Evolutionary conservation across 1,140 invertebrate genomes (phyloP), one percentile per base, ranked within the genome.

Genomic region (Drosophila orena): DNA sequence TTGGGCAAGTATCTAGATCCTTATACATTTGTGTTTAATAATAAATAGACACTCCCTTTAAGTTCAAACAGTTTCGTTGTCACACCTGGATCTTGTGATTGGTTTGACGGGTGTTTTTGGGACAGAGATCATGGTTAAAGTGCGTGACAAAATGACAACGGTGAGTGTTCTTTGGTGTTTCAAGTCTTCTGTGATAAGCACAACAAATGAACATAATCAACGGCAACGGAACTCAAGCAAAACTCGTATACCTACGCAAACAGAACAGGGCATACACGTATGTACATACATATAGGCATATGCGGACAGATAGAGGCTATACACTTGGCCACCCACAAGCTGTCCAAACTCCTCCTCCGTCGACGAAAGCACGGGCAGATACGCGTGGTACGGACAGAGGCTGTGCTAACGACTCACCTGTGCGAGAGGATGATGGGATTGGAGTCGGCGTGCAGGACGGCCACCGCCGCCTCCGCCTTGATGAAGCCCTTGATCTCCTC

Each of bases 401-500:
- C 57, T 89, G 75, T 66, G 85, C 57, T 49, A 79, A 90, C 79
- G 79, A 72, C 80, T 93, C 93, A 96, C 96, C 96, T 96, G 92
- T 97, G 96, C n/a, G 96, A 97, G 65, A 96, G 93, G 74, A 95
- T 95, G 79, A 96, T 96, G 85, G 94, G 96, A 93, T 96, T 96
- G 68, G 96, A 96, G 88, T 98, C 97, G 11, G 96, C 95, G 91
- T 98, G 97, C 14, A 98, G 93, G 4, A 99, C 97, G 57, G 96
- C 95, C 10, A 99, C 96, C 24, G 97, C 95, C 58, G 96, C 96
- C 92, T 99, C 98, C 27, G 97, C 97, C 92, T 97, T 97, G 60
- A 99, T 96, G 93, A 99, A 99, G 30, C 97, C 96, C 92, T 97
- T 97, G 69, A 99, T 98, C 93, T 99, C 98, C 76, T 97, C 97